Percentiles rank a stretch among this genome's conserved stretches.
Conservation (phyloP, 2,888 invertebrate species). For the Ochropacha duplaris region DNA sequence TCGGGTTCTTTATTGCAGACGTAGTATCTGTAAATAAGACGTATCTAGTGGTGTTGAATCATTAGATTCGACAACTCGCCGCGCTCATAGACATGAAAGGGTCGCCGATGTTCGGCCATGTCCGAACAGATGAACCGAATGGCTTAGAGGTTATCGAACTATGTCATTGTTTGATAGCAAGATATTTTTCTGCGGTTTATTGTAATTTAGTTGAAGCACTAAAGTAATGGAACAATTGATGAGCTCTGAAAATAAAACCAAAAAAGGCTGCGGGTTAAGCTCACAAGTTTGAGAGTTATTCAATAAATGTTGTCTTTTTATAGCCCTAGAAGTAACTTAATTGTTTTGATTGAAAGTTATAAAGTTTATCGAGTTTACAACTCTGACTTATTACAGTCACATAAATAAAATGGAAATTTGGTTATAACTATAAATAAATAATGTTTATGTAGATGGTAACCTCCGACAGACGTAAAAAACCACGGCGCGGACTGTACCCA, state of each 20-base stretch:
- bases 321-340: no score
- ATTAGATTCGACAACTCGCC: not conserved
- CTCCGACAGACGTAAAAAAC: no score
- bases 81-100: conserved; percentile 58
- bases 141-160: conserved; percentile 54
- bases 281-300: not conserved
- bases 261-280: not conserved
- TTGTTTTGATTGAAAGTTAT: not conserved
- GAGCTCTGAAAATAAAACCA: not conserved
- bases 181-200: conserved; percentile 17
- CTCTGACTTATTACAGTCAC: no score
- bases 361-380: not conserved
- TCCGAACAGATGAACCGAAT: conserved; percentile 33
- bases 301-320: not conserved
- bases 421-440: no score
- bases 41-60: not conserved
- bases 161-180: conserved; percentile 41
- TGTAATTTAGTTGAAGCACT: conserved; percentile 5
- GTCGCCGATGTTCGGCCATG: conserved; percentile 52
- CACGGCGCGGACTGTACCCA: no score
- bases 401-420: no score
- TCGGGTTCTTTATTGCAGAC: not conserved
- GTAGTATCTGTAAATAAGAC: not conserved
- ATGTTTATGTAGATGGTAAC: no score
- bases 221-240: not conserved